These are phyloP conservation scores for Delphinapterus leucas DNA, from an alignment of 2,113 vertebrate genomes.

Conservation along the genomic window DNA sequence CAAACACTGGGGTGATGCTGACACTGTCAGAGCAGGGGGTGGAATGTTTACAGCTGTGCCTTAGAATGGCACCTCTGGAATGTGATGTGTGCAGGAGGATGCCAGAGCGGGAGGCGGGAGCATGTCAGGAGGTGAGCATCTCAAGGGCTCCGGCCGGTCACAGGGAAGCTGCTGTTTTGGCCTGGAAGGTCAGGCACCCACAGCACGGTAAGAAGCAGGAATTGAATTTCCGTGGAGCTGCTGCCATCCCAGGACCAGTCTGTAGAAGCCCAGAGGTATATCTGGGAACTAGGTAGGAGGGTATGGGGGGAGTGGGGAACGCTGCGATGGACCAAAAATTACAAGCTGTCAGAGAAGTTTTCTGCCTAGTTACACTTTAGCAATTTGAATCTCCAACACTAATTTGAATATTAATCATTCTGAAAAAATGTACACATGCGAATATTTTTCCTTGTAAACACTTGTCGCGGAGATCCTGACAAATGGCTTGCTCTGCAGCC, in stretches of 20 bases:
- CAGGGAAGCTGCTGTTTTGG: background rate
- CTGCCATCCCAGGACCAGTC: background rate
- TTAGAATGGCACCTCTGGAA: background rate
- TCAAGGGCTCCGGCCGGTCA: background rate
- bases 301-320: rapidly evolving
- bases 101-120: background rate
- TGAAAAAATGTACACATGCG: constrained; percentile 43
- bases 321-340: constrained; percentile 18
- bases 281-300: background rate
- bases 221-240: background rate
- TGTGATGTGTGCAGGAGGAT: background rate
- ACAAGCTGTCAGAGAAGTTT: constrained; percentile 60
- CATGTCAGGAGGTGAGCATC: rapidly evolving
- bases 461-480: constrained; percentile 37
- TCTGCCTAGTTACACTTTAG: constrained; percentile 68
- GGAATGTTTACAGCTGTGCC: background rate
- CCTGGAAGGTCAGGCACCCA: background rate
- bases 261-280: background rate
- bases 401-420: constrained; percentile 75
- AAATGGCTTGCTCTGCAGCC: constrained; percentile 3
- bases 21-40: rapidly evolving
- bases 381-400: constrained; percentile 41
- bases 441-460: constrained; percentile 59
- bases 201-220: background rate
- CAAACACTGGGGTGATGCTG: background rate